Conservation (phyloP, 92 coral and sea anemone genomes). For the Palythoa grandis region DNA sequence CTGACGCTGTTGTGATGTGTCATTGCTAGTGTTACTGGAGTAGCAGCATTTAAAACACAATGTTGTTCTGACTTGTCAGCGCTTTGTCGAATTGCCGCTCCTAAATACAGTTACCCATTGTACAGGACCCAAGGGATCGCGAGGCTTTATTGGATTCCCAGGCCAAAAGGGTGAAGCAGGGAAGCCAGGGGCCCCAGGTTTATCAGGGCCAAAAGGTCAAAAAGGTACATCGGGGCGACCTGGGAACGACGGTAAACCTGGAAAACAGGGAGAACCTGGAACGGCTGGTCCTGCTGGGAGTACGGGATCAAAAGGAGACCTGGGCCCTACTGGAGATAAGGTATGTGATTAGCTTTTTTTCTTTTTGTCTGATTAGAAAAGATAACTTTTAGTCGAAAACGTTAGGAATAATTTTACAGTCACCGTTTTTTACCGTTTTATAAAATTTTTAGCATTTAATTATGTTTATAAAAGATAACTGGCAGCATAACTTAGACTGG, state of each 20-base stretch:
- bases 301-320: conserved; percentile 24
- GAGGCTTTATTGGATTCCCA: conserved; percentile 23
- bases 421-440: too few relatives aligned
- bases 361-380: neutral
- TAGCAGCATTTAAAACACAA: too few relatives aligned
- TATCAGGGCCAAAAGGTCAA: conserved; percentile 11
- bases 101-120: too few relatives aligned
- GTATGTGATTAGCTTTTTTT: neutral
- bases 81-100: too few relatives aligned
- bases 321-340: conserved; percentile 25
- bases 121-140: conserved; percentile 33
- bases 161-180: conserved; percentile 26
- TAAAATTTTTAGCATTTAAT: too few relatives aligned
- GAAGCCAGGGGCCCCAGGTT: neutral
- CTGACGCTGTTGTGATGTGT: too few relatives aligned
- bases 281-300: conserved; percentile 15
- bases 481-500: neutral
- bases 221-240: conserved; percentile 16
- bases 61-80: too few relatives aligned
- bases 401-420: too few relatives aligned
- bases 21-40: too few relatives aligned
- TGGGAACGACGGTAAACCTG: conserved; percentile 25
- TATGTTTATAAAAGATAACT: neutral
- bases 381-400: neutral
- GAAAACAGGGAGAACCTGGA: conserved; percentile 12